Percentiles rank a stretch among this genome's conserved stretches.
Evolutionary conservation across 2,888 invertebrate genomes (phyloP).

Genomic region (Oxyscelio sp.): DNA sequence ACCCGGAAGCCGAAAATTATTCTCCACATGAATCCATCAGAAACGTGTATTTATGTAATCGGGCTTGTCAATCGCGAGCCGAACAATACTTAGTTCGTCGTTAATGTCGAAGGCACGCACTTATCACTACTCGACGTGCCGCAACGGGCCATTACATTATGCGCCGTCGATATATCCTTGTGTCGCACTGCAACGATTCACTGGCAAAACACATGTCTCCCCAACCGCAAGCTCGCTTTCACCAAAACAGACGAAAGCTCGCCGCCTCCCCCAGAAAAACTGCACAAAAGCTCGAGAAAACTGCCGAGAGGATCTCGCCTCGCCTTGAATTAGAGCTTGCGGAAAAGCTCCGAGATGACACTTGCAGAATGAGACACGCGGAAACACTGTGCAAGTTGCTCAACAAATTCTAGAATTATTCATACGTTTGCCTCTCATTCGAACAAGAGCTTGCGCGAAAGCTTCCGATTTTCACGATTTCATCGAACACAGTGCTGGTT

Average conservation of each 20-base stretch:
- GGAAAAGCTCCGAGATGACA: not conserved
- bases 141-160: conserved; percentile 33
- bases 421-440: too few relatives aligned
- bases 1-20: too few relatives aligned
- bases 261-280: not conserved
- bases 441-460: not conserved
- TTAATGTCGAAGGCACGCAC: conserved; percentile 61
- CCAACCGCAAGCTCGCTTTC: conserved; percentile 38
- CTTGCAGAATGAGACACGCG: too few relatives aligned
- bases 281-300: not conserved
- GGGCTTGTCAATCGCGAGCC: conserved; percentile 58
- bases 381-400: not conserved
- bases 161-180: conserved; percentile 62
- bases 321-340: not conserved
- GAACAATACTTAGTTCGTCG: conserved; percentile 58
- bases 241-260: conserved; percentile 21
- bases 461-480: not conserved
- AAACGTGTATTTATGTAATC: conserved; percentile 63
- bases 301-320: not conserved
- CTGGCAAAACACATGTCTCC: conserved; percentile 65
- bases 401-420: too few relatives aligned
- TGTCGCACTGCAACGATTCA: conserved; percentile 68
- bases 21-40: conserved; percentile 40
- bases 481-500: too few relatives aligned
- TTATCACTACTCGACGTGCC: conserved; percentile 60